A percentile compares a stretch with the other conserved stretches of the same genome.
Evolutionary conservation across 2,113 vertebrate genomes (phyloP).

Genomic region (Cygnus buccinator): DNA sequence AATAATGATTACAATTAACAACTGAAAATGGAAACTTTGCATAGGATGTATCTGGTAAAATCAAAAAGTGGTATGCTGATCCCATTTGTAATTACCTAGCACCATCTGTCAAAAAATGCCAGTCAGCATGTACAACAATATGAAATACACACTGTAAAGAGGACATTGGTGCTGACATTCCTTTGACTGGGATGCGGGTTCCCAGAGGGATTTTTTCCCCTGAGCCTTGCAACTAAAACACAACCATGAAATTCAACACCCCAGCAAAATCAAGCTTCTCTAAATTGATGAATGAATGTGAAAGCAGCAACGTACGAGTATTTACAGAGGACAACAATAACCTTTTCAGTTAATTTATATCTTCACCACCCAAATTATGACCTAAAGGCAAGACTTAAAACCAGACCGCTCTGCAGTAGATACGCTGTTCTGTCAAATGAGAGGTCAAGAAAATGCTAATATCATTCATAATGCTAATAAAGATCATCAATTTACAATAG

Average conservation of each 20-base stretch:
- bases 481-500: not conserved
- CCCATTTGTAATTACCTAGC: not conserved
- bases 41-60: not conserved
- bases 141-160: not conserved
- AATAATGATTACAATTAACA: not conserved
- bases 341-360: not conserved
- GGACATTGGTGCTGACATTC: not conserved
- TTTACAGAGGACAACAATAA: conserved; percentile 3
- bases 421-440: not conserved
- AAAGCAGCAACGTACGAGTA: not conserved
- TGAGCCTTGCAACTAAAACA: not conserved
- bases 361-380: conserved; percentile 14
- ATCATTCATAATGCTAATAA: not conserved
- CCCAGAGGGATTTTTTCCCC: not conserved
- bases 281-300: not conserved
- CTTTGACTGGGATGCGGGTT: not conserved
- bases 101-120: not conserved
- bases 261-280: not conserved
- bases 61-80: not conserved
- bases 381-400: conserved; percentile 9
- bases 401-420: not conserved
- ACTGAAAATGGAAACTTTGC: not conserved
- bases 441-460: not conserved
- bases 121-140: not conserved
- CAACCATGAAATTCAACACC: not conserved